phyloP scores from a whole-genome alignment of 2,113 vertebrate genomes.

The Rousettus leschenaultii region DNA sequence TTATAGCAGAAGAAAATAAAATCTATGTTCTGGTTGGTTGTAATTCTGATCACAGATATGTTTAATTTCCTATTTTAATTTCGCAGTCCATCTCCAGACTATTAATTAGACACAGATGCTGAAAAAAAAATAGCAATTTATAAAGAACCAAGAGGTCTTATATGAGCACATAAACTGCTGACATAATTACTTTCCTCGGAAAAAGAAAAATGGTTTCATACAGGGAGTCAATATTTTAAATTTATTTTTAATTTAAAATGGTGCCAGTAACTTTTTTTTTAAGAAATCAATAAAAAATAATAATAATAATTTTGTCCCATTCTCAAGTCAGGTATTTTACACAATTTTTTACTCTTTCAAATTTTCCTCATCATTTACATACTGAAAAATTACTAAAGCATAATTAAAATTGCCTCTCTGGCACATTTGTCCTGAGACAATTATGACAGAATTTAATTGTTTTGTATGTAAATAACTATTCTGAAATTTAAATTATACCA shows the following conservation, averaged over 20 bases:
- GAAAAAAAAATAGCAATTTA: not conserved
- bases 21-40: not conserved
- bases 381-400: not conserved
- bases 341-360: not conserved
- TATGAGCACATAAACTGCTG: not conserved
- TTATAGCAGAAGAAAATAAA: not conserved
- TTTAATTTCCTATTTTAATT: not conserved
- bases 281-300: too few relatives aligned
- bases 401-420: constrained; percentile 2
- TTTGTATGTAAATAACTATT: not conserved
- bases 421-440: not conserved
- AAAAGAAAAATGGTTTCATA: not conserved
- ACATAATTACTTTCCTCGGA: not conserved
- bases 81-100: not conserved
- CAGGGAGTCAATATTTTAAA: not conserved
- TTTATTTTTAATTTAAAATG: not conserved
- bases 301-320: not conserved
- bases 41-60: not conserved
- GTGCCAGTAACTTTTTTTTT: not conserved
- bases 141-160: not conserved
- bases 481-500: not conserved
- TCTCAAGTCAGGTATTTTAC: not conserved
- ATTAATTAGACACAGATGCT: not conserved
- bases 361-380: not conserved
- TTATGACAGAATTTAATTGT: not conserved